Percentiles rank a stretch among this genome's conserved stretches.
Evolutionary conservation across 2,113 vertebrate species (phyloP).

Genomic region (Oceanites oceanicus): DNA sequence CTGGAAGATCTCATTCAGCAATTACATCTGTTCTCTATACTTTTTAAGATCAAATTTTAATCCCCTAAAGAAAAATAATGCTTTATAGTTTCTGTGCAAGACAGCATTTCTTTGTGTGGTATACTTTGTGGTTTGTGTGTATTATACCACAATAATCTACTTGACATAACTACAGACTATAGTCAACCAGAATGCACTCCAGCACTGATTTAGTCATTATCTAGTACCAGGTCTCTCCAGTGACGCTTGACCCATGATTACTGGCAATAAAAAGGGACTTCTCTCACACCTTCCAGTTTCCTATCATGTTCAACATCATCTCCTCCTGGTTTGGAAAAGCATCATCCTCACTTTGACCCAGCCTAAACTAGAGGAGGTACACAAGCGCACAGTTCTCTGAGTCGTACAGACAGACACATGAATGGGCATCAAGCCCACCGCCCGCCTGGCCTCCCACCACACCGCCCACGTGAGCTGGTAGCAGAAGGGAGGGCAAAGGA

Average conservation of each 20-base stretch:
- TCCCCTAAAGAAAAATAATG: background rate
- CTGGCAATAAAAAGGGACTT: background rate
- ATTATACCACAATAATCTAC: background rate
- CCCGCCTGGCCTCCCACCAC: background rate
- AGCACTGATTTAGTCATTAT: background rate
- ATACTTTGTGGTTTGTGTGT: background rate
- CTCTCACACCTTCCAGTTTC: background rate
- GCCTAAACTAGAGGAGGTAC: background rate
- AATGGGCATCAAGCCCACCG: fast-evolving
- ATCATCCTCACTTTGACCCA: background rate
- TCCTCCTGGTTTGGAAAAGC: background rate
- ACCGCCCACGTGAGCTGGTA: fast-evolving
- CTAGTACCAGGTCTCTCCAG: background rate
- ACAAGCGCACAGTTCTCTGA: fast-evolving
- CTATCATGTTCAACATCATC: background rate
- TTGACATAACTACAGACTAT: background rate
- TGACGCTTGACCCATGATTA: background rate
- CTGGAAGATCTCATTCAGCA: background rate
- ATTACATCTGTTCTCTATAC: background rate
- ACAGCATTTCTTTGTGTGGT: background rate
- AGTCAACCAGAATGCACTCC: background rate
- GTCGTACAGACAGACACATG: fast-evolving
- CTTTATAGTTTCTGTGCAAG: background rate
- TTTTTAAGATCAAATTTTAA: background rate
- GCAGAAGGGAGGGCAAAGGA: background rate